Conservation (phyloP, 2,113 vertebrate species). For the Protobothrops mucrosquamatus region DNA sequence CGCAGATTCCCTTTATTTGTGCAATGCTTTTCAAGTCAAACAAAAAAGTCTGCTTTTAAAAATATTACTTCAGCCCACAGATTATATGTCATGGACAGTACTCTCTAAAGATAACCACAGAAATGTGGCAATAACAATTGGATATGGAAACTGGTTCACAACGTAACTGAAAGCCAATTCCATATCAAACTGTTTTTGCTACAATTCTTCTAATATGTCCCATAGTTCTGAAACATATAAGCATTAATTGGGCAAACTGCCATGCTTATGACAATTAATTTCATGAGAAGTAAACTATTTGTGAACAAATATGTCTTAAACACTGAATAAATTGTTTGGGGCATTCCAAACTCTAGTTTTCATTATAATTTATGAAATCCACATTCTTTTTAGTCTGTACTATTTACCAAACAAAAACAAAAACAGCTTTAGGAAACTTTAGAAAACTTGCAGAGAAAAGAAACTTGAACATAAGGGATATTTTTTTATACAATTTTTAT, state of each 20-base stretch:
- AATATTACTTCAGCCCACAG: neutral
- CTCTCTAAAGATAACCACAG: neutral
- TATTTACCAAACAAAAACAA: conserved; percentile 5
- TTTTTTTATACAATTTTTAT: neutral
- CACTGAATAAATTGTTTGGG: conserved; percentile 16
- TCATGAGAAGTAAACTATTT: conserved; percentile 17
- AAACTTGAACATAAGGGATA: neutral
- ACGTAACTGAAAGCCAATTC: neutral
- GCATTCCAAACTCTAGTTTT: neutral
- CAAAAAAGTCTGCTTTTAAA: neutral
- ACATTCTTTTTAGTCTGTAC: neutral
- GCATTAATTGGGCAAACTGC: neutral
- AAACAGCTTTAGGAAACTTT: neutral
- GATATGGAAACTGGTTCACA: neutral
- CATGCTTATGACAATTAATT: neutral
- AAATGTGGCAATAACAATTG: neutral
- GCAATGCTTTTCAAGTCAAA: neutral
- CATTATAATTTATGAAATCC: conserved; percentile 38
- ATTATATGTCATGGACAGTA: neutral
- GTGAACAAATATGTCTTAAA: conserved; percentile 26
- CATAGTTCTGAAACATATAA: neutral
- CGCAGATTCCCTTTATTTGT: neutral
- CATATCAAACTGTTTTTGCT: conserved; percentile 9
- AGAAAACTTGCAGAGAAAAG: neutral
- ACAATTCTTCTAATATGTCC: conserved; percentile 1